Conservation (phyloP, 2,797 vertebrate species). For the Notamacropus eugenii region DNA sequence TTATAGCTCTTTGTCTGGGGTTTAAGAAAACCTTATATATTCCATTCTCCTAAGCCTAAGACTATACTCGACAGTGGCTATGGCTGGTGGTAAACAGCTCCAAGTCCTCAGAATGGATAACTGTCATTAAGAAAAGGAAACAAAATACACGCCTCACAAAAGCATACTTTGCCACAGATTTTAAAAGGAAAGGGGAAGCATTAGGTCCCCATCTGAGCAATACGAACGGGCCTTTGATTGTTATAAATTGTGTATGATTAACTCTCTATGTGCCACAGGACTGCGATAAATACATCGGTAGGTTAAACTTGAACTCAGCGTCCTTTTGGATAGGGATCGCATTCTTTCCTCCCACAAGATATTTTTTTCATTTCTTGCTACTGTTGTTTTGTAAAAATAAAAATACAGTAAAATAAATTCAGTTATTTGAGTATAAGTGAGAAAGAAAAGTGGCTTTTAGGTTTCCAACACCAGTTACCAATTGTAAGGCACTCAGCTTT, state of each 20-base stretch:
- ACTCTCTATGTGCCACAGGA: conserved; percentile 40
- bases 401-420: conserved; percentile 12
- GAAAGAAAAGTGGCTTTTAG: conserved; percentile 65
- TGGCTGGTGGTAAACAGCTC: conserved; percentile 48
- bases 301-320: conserved; percentile 50
- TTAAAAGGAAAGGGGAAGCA: conserved; percentile 53
- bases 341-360: conserved; percentile 34
- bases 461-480: conserved; percentile 56
- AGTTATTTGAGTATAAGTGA: conserved; percentile 39
- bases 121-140: conserved; percentile 56
- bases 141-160: conserved; percentile 59
- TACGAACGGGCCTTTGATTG: conserved; percentile 53
- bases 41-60: conserved; percentile 6
- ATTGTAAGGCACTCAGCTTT: conserved; percentile 52
- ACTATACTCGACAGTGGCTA: conserved; percentile 44
- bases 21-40: conserved; percentile 38
- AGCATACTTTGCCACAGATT: conserved; percentile 53
- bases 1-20: conserved; percentile 80
- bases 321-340: conserved; percentile 27
- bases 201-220: conserved; percentile 54
- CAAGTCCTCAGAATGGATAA: conserved; percentile 47
- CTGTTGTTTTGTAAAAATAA: conserved; percentile 48
- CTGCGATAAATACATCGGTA: background rate
- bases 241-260: conserved; percentile 62
- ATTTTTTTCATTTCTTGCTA: background rate